A percentile compares a stretch with the other conserved stretches of the same genome.
Evolutionary conservation across 2,113 vertebrate genomes (phyloP).

Genomic region (Campylorhamphus procurvoides): DNA sequence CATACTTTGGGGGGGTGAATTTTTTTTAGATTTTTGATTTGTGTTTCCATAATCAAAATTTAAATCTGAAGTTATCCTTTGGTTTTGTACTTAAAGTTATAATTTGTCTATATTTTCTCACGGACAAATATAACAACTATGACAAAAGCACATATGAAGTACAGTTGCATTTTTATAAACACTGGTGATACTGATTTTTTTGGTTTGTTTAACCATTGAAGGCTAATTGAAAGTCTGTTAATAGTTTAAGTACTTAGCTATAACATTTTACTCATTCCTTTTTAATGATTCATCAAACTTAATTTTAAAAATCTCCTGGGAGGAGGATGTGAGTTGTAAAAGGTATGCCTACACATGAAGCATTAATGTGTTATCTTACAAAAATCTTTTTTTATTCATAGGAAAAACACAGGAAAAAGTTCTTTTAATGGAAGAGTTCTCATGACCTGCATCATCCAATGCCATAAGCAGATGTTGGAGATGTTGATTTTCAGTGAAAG

Average conservation of each 20-base stretch:
- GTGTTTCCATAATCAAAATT: background rate
- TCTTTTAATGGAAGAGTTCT: background rate
- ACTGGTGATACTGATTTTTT: background rate
- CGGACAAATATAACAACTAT: background rate
- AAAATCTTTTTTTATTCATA: background rate
- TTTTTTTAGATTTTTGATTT: background rate
- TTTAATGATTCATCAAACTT: background rate
- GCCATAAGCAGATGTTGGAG: background rate
- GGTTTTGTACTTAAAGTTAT: background rate
- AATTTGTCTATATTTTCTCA: background rate
- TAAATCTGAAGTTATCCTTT: background rate
- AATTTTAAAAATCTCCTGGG: background rate
- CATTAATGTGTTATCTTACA: conserved; percentile 16
- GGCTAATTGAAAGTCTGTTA: background rate
- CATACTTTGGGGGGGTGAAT: fast-evolving
- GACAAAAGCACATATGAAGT: background rate
- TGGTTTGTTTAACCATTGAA: background rate
- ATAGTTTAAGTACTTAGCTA: background rate
- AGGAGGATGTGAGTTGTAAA: background rate
- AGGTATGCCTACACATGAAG: background rate
- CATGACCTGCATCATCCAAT: background rate
- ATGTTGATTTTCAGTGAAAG: background rate
- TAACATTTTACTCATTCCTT: conserved; percentile 47
- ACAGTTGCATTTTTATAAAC: background rate
- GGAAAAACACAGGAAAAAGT: background rate